These are phyloP conservation scores for Meda fulgida DNA, from an alignment of 2,797 vertebrate species.

Conservation along the genomic window DNA sequence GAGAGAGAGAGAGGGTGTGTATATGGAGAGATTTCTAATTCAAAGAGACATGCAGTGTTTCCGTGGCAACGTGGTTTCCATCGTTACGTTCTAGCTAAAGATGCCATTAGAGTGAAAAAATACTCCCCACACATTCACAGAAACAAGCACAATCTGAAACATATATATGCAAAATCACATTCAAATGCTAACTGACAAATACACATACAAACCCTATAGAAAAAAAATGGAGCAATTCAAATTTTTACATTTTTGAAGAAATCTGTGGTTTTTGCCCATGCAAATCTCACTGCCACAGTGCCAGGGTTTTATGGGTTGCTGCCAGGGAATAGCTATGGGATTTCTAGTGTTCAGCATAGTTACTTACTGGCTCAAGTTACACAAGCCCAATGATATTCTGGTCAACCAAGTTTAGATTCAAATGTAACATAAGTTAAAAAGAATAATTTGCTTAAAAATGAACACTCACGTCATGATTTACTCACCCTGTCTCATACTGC, in stretches of 20 bases:
- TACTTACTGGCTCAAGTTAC: not conserved
- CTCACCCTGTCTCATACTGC: not conserved
- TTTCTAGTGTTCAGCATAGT: not conserved
- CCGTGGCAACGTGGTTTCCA: constrained; percentile 91
- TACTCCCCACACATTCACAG: constrained; percentile 67
- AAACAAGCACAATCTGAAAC: constrained; percentile 60
- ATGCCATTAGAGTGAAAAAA: constrained; percentile 83
- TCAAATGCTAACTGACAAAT: constrained; percentile 16
- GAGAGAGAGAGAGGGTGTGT: constrained; percentile 56
- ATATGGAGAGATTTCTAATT: constrained; percentile 91
- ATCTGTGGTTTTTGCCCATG: not conserved
- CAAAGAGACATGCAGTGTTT: constrained; percentile 91
- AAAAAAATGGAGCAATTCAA: not conserved
- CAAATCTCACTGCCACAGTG: not conserved
- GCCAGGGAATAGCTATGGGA: not conserved
- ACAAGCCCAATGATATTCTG: not conserved
- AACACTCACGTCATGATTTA: not conserved
- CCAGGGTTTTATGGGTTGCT: constrained; percentile 2
- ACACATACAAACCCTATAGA: not conserved
- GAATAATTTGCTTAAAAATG: not conserved
- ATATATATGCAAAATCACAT: constrained; percentile 9
- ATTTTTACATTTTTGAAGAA: not conserved
- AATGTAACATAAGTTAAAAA: not conserved
- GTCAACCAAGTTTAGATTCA: not conserved
- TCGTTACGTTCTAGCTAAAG: constrained; percentile 82